Percentiles rank a stretch among this genome's conserved stretches.
Conservation (phyloP, 2,797 vertebrate species). For the Macrochelys suwanniensis region DNA sequence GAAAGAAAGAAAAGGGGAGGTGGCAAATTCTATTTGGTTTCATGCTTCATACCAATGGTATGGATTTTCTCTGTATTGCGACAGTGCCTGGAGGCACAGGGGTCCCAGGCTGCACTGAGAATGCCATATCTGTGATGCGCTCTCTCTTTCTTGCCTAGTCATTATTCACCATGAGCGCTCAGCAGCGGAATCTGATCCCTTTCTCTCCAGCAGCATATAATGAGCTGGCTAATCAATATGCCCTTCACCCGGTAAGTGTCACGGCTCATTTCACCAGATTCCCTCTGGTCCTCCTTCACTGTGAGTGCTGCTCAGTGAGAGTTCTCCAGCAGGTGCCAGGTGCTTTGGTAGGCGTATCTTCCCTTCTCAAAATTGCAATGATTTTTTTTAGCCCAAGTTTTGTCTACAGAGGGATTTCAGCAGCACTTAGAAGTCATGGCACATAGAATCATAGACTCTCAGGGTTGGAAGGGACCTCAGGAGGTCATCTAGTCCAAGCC, state of each 20-base stretch:
- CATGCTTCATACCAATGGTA: not conserved
- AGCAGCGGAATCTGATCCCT: conserved; percentile 84
- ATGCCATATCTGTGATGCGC: not conserved
- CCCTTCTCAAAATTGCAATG: not conserved
- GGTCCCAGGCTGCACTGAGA: not conserved
- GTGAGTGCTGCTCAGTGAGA: not conserved
- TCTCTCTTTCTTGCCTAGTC: conserved; percentile 69
- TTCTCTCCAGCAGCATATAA: conserved; percentile 77
- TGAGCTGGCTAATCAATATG: conserved; percentile 81
- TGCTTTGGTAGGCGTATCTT: not conserved
- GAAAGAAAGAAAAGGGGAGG: not conserved
- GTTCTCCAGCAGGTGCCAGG: too few species aligned
- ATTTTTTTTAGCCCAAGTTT: not conserved
- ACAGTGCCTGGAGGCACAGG: not conserved
- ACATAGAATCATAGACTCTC: not conserved
- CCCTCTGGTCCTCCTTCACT: not conserved
- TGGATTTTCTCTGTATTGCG: not conserved
- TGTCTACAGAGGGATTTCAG: not conserved
- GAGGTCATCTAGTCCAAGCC: too few species aligned
- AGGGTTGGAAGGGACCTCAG: too few species aligned
- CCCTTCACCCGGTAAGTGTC: conserved; percentile 82
- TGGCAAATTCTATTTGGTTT: fast-evolving
- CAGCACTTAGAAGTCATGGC: not conserved
- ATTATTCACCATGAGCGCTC: conserved; percentile 85
- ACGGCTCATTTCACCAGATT: not conserved